Evolutionary conservation across 2,113 vertebrate genomes (phyloP), one percentile per base, ranked within the genome.

Genomic region (Lipotes vexillifer): DNA sequence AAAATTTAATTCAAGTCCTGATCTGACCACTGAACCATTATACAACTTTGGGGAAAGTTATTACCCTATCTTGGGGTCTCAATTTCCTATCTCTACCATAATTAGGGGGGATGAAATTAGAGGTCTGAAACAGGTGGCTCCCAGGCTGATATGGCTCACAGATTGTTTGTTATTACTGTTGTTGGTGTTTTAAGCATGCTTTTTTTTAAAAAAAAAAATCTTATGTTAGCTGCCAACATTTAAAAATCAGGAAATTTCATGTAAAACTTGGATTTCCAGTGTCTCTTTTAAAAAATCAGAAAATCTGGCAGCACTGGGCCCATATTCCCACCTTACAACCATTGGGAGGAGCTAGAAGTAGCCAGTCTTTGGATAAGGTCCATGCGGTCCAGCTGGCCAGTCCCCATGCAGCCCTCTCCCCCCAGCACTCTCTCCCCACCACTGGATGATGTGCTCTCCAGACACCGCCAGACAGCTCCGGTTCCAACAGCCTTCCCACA

Each of bases 381-480:
- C 29, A 0, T 0, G 1, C 3, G 3, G 8, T 11, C 23, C 41
- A 15, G 23, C 0, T 3, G 8, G 49, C 57, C 21, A 0, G 44
- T 4, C 29, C 23, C n/a, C 2, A 2, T 0, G 21, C 21, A 52
- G 14, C 33, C 65, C 71, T 29, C 36, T 18, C 44, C 17, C 31
- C 65, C 17, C 57, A 44, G 36, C 29, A 38, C 2, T 18, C 11
- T 31, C 55, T n/a, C n/a, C 18, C 75, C 38, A 61, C 49, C 41
- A 4, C 74, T 2, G 11, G 52, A 21, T 12, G 0, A 66, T 0
- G 20, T 0, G 1, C 11, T 63, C 41, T 23, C 75, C 44, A 44
- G 66, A 72, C 33, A 27, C 14, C n/a, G 38, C 77, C 66, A 52
- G 31, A n/a, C 12, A 41, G 3, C 8, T 1, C 65, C 13, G 36